These are phyloP conservation scores for Melanerpes aurifrons DNA, from an alignment of 2,113 vertebrate species.

Conservation along the genomic window DNA sequence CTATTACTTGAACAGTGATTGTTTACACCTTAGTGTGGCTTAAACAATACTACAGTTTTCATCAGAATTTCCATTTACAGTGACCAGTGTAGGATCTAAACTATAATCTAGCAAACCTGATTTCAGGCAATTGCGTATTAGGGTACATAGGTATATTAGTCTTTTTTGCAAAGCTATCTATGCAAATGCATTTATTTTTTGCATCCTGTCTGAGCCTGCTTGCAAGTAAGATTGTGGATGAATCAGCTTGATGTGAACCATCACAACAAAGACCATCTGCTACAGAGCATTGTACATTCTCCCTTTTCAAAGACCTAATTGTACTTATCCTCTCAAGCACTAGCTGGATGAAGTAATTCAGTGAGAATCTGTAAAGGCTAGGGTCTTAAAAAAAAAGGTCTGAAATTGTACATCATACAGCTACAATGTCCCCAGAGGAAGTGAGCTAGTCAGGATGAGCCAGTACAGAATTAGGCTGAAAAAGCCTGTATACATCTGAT, in stretches of 20 bases:
- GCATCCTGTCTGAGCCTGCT: background rate
- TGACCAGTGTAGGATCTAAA: background rate
- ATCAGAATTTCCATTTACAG: background rate
- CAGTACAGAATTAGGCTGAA: background rate
- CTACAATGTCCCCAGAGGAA: background rate
- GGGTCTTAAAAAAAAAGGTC: background rate
- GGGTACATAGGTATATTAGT: background rate
- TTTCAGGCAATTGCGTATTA: background rate
- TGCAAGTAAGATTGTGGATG: background rate
- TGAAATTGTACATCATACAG: background rate
- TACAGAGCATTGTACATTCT: background rate
- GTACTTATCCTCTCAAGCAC: background rate
- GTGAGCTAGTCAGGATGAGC: background rate
- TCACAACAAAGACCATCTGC: constrained; percentile 38
- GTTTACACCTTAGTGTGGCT: background rate
- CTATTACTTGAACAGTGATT: background rate
- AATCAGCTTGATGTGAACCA: constrained; percentile 16
- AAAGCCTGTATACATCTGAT: background rate
- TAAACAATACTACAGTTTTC: background rate
- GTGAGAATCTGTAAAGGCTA: background rate
- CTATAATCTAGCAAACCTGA: background rate
- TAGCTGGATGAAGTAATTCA: background rate
- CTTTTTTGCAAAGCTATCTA: background rate
- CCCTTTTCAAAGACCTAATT: background rate
- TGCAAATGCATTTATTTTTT: background rate